Conservation (phyloP, 2,888 invertebrate species). For the Bruchidius siliquastri region DNA sequence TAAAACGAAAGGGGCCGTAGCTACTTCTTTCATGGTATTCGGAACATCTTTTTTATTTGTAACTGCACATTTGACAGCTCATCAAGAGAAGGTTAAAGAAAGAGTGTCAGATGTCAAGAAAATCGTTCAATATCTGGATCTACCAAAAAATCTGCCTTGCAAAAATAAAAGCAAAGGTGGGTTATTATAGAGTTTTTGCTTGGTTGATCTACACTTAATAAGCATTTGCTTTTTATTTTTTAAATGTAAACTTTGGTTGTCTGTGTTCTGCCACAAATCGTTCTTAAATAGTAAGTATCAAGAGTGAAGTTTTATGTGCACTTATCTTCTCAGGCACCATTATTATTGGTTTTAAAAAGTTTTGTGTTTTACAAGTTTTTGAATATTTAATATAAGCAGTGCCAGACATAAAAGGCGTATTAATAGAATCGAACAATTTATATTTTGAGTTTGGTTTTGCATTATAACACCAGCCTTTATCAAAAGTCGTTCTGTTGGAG, state of each 20-base stretch:
- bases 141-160: constrained; percentile 76
- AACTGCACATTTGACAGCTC: constrained; percentile 91
- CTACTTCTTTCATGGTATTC: constrained; percentile 86
- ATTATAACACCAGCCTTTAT: no score
- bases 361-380: not conserved
- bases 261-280: not conserved
- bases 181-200: constrained; percentile 3
- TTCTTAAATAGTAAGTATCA: not conserved
- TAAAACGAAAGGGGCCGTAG: constrained; percentile 92
- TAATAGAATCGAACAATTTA: no score
- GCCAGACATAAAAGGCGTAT: no score
- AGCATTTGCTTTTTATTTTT: not conserved
- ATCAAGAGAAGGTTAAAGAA: constrained; percentile 83
- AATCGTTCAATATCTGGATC: constrained; percentile 74
- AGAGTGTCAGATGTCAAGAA: constrained; percentile 80
- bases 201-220: not conserved
- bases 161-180: constrained; percentile 70
- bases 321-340: not conserved
- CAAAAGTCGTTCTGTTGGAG: no score
- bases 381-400: not conserved
- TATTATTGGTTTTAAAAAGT: not conserved
- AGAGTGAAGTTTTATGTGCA: not conserved
- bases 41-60: constrained; percentile 94
- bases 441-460: no score
- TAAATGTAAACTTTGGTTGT: not conserved